Evolutionary conservation across 2,113 vertebrate species (phyloP), one percentile per base, ranked within the genome.

Genomic region (Thamnophis sirtalis): DNA sequence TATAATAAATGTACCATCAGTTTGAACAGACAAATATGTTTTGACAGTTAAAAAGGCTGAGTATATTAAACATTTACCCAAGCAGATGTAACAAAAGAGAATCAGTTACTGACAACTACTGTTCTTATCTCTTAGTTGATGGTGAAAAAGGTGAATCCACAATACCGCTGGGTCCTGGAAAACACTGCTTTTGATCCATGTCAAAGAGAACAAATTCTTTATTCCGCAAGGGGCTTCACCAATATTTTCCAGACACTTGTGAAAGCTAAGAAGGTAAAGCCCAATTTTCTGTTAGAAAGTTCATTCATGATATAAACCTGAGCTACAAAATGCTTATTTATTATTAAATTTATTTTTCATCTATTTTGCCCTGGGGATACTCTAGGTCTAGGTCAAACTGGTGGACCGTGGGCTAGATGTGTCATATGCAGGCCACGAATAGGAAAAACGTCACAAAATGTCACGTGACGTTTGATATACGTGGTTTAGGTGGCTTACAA

Each of bases 211-310:
- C 92, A 94, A 24, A 91, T 98, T 60, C 96, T 98, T 3, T 88
- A 95, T 4, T 98, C 96, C 4, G 97, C 97, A 0, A 94, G 94
- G 33, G 98, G 97, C 50, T 98, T 98, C 26, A 97, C 97, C 9
- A 96, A 96, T 43, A 96, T 98, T 88, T 98, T 98, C 92, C 94
- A 95, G 51, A 96, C 93, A 85, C 94, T 98, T 90, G 97, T 97
- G 91, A 91, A 96, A 93, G 97, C 97, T 91, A 97, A 92, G 92
- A 98, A 98, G 97, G 98, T 97, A 96, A 95, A 95, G 80, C 10
- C 4, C 53, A 68, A 5, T 54, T 53, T 50, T 84, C 53, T 86
- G 17, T 85, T 50, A 4, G 0, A 38, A 50, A 38, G 84, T 28
- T 1, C 22, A 55, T 55, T 90, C 9, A 38, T n/a, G 8, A 38